Evolutionary conservation across 2,113 vertebrate species (phyloP).

Genomic region (Syngnathus floridae): DNA sequence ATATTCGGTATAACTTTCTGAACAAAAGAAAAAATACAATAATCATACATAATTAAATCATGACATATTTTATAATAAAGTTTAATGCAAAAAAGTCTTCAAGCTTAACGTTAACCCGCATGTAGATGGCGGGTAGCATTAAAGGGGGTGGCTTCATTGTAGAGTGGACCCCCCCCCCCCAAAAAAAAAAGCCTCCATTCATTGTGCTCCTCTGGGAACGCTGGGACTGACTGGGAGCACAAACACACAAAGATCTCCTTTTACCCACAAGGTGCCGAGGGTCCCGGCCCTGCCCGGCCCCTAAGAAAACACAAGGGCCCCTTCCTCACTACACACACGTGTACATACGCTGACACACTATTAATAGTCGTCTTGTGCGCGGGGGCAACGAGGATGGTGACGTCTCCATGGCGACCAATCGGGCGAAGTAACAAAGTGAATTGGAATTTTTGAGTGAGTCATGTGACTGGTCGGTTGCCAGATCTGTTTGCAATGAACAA

Average conservation of each 20-base stretch:
- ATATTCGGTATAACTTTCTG: no score
- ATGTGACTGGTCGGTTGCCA: background rate
- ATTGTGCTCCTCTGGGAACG: slow-evolving; percentile 94
- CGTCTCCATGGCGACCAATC: slow-evolving; percentile 8
- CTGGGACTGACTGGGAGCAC: slow-evolving; percentile 71
- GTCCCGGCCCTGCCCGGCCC: slow-evolving; percentile 78
- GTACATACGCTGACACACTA: slow-evolving; percentile 36
- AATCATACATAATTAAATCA: no score
- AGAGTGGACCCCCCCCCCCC: slow-evolving; percentile 57
- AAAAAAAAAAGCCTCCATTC: slow-evolving; percentile 91
- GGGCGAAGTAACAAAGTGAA: background rate
- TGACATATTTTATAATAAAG: no score
- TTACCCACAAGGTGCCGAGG: slow-evolving; percentile 63
- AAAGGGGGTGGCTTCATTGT: slow-evolving; percentile 16
- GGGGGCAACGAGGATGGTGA: slow-evolving; percentile 28
- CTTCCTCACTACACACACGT: slow-evolving; percentile 65
- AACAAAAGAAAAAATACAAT: no score
- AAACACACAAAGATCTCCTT: slow-evolving; percentile 94
- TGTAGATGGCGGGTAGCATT: no score
- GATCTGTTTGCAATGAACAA: background rate
- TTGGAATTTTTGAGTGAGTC: background rate
- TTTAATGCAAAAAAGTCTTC: no score
- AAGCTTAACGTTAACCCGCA: no score
- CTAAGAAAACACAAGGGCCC: slow-evolving; percentile 88
- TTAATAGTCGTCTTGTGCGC: slow-evolving; percentile 56